Base-by-base conservation (phyloP, 2,113 vertebrate species). In the Phalacrocorax pelagicus region DNA sequence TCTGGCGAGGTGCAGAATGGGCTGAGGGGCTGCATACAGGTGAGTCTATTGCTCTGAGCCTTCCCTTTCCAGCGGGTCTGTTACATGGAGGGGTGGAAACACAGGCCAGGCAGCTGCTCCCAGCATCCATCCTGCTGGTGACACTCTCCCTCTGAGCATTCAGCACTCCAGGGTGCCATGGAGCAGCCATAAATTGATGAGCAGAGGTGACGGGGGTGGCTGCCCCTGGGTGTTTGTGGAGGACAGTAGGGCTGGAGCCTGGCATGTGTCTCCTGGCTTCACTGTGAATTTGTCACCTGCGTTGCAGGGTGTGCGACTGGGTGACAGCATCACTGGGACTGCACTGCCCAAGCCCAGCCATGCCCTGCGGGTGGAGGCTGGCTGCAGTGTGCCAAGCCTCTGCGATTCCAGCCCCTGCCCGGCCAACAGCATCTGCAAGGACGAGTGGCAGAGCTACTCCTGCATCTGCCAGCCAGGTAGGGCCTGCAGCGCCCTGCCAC, bases 21-120 rank as follows among this genome's bases (percentile, higher is more conserved):
- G 59, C 98, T 99, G 94, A 98, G 97, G 95, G 99, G 99, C 94
- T 99, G 99, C 94, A 98, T 99, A 97, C 99, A 99, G 99, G 99
- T 99, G 96, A 98, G 97, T 90, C 30, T 9, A 0, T 78, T 80
- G 59, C 82, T 57, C 49, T 55, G 29, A 93, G 61, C 71, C 47
- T 75, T 92, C 75, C 34, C 34, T 70, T 87, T 81, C 61, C 40
- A 21, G 12, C 0, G 0, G 4, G 4, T 85, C 38, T 51, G 8
- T 73, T 75, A 52, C 5, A 2, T 11, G n/a, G 13, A 85, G 38
- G 38, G 46, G 23, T 77, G 38, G 84, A 57, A 86, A 51, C 1
- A 7, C 15, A 65, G 20, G 11, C 57, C 66, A 80, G 44, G 34
- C 18, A 65, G 21, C 57, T 92, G 78, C 42, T 87, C 57, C 44